Conservation (phyloP, 2,113 vertebrate genomes). For the Pitta sordida region DNA sequence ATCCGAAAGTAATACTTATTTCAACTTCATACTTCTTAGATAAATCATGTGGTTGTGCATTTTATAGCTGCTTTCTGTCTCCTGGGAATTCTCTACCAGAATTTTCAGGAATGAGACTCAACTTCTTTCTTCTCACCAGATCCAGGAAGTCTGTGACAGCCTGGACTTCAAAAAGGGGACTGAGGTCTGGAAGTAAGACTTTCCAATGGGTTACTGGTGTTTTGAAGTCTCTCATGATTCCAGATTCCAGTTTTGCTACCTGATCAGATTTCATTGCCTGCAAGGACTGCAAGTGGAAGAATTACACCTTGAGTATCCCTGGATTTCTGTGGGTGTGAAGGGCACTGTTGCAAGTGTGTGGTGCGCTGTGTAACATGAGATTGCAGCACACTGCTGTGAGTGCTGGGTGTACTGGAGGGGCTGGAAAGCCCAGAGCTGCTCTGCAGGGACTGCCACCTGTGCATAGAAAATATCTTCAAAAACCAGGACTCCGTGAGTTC, state of each 20-base stretch:
- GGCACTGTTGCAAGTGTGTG: too few relatives aligned
- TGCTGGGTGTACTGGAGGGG: not conserved
- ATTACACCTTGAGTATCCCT: not conserved
- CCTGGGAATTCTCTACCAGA: not conserved
- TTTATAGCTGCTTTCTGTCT: not conserved
- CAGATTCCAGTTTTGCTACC: not conserved
- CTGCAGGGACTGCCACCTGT: rapidly evolving
- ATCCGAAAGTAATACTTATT: not conserved
- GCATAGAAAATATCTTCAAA: not conserved
- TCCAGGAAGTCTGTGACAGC: not conserved
- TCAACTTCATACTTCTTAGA: not conserved
- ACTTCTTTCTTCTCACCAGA: not conserved
- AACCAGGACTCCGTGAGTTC: not conserved
- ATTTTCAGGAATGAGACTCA: not conserved
- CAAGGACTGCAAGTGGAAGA: not conserved
- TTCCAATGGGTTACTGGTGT: not conserved
- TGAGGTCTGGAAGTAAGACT: not conserved
- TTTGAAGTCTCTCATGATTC: not conserved
- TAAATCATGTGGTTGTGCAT: not conserved
- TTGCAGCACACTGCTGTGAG: not conserved
- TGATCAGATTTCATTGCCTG: not conserved
- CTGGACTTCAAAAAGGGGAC: not conserved
- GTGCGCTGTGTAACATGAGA: too few relatives aligned
- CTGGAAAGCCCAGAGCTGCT: not conserved
- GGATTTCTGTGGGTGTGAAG: not conserved